Base-by-base conservation (phyloP, 1,140 invertebrate genomes). In the Euwallacea similis region DNA sequence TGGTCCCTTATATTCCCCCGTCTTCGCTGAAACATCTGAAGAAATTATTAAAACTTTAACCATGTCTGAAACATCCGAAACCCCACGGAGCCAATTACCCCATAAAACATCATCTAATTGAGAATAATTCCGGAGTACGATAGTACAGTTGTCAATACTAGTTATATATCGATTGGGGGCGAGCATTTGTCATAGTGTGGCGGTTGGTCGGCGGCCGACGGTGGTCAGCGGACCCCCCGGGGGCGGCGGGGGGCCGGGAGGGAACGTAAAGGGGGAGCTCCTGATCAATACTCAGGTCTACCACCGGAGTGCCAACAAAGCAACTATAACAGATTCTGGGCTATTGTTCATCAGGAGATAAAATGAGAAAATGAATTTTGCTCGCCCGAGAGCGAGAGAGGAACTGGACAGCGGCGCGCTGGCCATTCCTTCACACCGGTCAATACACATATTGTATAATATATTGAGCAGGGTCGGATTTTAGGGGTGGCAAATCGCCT, bases 261-360 rank as follows among this genome's bases (percentile, higher is more conserved):
- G 72, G 53, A 62, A 65, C 63, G 70, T 72, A 75, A 75, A 73
- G 70, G 76, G 77, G 74, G 76, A 73, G 72, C 74, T 74, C 75
- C 80, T 81, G 80, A 81, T 81, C 80, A 81, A 81, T 81, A 81
- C 79, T 78, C 79, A 80, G 80, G 80, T 81, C 80, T 80, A 81
- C 79, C 80, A 78, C 79, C 78, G 78, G 78, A 81, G 79, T 81
- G 80, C 80, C 77, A 81, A 81, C 80, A 81, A 81, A 81, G 80
- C 80, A 81, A 81, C 80, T 81, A 81, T 81, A 81, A 80, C 80
- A 79, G 79, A 81, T 81, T 80, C 79, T 80, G 78, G 78, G 78
- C 79, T 79, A 81, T 81, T 81, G 80, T 81, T 81, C 80, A 81
- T 81, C 79, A 78, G 78, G 78, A 81, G 79, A 80, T 81, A 80